Percentiles rank a stretch among this genome's conserved stretches.
These are phyloP conservation scores for Tachina fera DNA, from an alignment of 2,888 invertebrate species.

Conservation along the genomic window DNA sequence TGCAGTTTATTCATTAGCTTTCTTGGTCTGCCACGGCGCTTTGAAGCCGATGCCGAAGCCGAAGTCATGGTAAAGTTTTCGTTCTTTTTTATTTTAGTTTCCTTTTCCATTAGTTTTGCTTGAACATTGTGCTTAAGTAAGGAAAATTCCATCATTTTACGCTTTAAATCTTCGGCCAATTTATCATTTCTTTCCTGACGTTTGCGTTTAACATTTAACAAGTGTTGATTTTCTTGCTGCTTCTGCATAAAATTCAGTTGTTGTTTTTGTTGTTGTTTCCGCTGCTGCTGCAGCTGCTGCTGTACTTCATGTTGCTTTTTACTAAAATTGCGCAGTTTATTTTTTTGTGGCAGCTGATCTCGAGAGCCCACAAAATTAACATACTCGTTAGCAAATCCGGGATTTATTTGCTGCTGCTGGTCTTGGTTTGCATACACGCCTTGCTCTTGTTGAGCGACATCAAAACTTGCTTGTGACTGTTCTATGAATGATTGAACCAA, in stretches of 20 bases:
- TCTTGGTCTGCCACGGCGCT: conserved; percentile 53
- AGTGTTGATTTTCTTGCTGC: background rate
- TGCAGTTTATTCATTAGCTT: background rate
- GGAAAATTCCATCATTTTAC: conserved; percentile 45
- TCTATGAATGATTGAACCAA: conserved; percentile 59
- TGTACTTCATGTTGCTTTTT: background rate
- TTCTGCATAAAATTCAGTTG: background rate
- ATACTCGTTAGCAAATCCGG: conserved; percentile 47
- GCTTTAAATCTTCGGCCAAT: conserved; percentile 44
- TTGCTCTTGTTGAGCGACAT: conserved; percentile 23
- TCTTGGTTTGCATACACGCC: background rate
- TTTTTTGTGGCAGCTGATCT: conserved; percentile 1
- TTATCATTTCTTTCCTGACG: conserved; percentile 55
- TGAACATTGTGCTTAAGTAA: conserved; percentile 48
- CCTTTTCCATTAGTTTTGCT: conserved; percentile 30
- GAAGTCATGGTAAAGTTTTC: background rate
- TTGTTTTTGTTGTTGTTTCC: background rate
- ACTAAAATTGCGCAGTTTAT: background rate
- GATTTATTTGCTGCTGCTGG: background rate
- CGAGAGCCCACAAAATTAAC: conserved; percentile 43
- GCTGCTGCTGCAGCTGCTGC: background rate
- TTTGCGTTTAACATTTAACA: conserved; percentile 40
- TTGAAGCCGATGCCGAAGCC: background rate
- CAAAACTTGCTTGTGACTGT: conserved; percentile 37
- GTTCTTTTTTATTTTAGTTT: background rate